Conservation (phyloP, 2,113 vertebrate genomes). For the Holacanthus passer region DNA sequence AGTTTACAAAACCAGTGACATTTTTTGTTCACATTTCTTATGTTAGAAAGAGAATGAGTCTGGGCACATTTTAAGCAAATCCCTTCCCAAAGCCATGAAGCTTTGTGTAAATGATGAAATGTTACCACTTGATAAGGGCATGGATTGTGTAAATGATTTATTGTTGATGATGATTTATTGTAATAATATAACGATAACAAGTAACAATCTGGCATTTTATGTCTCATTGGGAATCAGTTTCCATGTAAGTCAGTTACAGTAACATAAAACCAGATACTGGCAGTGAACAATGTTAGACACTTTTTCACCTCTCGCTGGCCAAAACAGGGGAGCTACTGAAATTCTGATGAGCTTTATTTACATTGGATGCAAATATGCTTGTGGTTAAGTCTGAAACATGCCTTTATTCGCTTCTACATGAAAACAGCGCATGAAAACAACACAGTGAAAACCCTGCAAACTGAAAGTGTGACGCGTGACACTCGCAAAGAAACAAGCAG, state of each 20-base stretch:
- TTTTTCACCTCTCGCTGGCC: neutral
- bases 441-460: neutral
- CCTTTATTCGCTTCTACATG: slow-evolving; percentile 31
- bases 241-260: neutral
- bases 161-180: too few relatives aligned
- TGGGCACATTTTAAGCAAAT: neutral
- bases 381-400: slow-evolving; percentile 33
- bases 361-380: slow-evolving; percentile 74
- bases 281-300: neutral
- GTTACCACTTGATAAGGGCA: neutral
- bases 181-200: neutral
- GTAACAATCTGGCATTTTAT: neutral
- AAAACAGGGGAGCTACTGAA: slow-evolving; percentile 45
- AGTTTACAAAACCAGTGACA: neutral
- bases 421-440: neutral
- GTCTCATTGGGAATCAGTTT: neutral
- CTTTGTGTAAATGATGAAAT: slow-evolving; percentile 7
- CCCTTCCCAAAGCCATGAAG: neutral
- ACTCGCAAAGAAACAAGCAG: neutral
- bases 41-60: neutral
- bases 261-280: slow-evolving; percentile 15
- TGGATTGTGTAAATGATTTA: neutral
- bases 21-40: neutral
- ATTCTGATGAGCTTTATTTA: slow-evolving; percentile 60
- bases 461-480: slow-evolving; percentile 3